Conservation (phyloP, 2,888 invertebrate species). For the Dichetophora obliterata region DNA sequence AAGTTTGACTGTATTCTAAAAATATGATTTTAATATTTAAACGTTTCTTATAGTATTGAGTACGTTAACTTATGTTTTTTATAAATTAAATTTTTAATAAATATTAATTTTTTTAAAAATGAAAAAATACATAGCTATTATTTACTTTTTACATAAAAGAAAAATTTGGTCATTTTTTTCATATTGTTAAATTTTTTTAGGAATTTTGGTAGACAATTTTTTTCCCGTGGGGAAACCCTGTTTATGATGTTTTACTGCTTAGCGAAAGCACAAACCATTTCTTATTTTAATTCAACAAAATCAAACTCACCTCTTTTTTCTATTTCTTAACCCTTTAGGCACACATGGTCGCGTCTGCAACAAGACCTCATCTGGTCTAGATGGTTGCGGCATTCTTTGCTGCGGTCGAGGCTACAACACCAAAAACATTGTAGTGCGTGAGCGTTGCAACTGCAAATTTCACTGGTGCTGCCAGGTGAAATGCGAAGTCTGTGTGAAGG, state of each 20-base stretch:
- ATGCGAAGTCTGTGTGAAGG: conserved; percentile 87
- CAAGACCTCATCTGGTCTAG: conserved; percentile 80
- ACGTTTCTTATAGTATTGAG: no score
- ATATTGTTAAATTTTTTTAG: no score
- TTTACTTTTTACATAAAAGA: no score
- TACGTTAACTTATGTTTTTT: no score
- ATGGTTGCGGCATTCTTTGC: conserved; percentile 89
- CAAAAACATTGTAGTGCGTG: conserved; percentile 80
- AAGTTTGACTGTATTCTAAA: no score
- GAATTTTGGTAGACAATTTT: no score
- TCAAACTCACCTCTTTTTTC: not conserved
- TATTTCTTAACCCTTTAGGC: conserved; percentile 69
- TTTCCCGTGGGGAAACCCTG: no score
- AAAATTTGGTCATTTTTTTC: no score
- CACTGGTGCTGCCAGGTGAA: conserved; percentile 97
- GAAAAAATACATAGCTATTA: no score
- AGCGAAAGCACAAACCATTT: not conserved
- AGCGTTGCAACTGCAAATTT: conserved; percentile 93
- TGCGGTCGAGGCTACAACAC: conserved; percentile 95
- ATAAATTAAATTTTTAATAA: no score
- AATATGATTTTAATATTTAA: no score
- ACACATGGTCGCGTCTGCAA: conserved; percentile 81
- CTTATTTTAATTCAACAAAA: not conserved
- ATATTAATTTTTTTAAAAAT: no score
- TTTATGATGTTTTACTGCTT: not conserved